Conservation (phyloP, 2,113 vertebrate genomes). For the Dermatemys mawii region DNA sequence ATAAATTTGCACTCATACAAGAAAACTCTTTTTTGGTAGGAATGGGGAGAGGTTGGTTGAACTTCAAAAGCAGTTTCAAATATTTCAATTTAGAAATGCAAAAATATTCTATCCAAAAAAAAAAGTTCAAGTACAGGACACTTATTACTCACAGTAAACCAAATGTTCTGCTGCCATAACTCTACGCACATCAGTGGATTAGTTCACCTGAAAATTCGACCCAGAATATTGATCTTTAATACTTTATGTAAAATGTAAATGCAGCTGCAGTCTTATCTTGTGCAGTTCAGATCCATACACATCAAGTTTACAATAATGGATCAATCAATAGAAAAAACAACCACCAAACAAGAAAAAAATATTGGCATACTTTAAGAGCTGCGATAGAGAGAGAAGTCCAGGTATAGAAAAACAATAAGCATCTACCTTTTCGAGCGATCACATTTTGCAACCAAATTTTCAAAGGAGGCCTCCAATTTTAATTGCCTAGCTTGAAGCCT, state of each 20-base stretch:
- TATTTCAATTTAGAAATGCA: conserved; percentile 1
- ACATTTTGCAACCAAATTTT: neutral
- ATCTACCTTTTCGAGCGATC: neutral
- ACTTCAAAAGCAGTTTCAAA: conserved; percentile 4
- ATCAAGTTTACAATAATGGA: neutral
- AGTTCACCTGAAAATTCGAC: neutral
- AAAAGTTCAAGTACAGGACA: conserved; percentile 19
- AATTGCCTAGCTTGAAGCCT: neutral
- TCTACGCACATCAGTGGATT: neutral
- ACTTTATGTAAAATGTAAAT: neutral
- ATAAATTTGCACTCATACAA: neutral
- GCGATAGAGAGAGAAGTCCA: neutral
- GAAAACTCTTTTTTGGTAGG: neutral
- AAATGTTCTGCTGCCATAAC: conserved; percentile 1
- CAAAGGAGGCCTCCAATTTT: neutral
- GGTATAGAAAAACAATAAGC: neutral
- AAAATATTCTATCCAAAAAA: neutral
- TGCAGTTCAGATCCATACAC: neutral
- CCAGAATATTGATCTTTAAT: neutral
- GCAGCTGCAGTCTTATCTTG: neutral
- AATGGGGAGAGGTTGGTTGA: neutral
- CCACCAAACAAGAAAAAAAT: neutral
- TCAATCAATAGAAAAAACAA: neutral
- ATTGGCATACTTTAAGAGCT: neutral
- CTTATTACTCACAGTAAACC: conserved; percentile 7